Conservation (phyloP, 2,113 vertebrate species). For the Dendropsophus ebraccatus region DNA sequence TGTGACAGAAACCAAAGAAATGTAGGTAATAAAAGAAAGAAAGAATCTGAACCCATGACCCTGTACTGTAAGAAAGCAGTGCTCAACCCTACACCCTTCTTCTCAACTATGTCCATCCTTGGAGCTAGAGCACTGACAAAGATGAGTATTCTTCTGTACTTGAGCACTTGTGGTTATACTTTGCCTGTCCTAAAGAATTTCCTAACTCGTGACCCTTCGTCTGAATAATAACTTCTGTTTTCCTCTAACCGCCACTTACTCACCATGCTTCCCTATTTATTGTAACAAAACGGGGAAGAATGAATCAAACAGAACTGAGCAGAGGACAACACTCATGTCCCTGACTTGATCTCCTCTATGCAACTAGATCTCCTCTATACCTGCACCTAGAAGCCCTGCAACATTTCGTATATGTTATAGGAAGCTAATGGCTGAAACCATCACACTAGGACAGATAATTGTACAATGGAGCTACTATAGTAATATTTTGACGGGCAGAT, state of each 20-base stretch:
- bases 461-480: too few relatives aligned
- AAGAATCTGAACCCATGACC: not conserved
- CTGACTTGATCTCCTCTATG: not conserved
- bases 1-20: too few relatives aligned
- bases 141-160: not conserved
- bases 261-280: constrained; percentile 40
- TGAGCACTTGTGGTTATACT: constrained; percentile 7
- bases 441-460: too few relatives aligned
- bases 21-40: too few relatives aligned
- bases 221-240: constrained; percentile 51
- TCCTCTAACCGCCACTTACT: constrained; percentile 46
- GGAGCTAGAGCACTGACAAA: not conserved
- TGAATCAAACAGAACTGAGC: constrained; percentile 2
- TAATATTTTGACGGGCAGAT: too few relatives aligned
- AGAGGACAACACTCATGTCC: not conserved
- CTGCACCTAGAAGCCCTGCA: not conserved
- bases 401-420: too few relatives aligned
- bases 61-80: not conserved
- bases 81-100: not conserved
- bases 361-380: not conserved
- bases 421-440: too few relatives aligned
- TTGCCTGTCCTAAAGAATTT: constrained; percentile 29
- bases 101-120: not conserved
- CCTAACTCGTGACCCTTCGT: constrained; percentile 40
- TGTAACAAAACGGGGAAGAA: constrained; percentile 3